phyloP scores from a whole-genome alignment of 2,888 invertebrate species.

The Scaptomyza reducta region DNA sequence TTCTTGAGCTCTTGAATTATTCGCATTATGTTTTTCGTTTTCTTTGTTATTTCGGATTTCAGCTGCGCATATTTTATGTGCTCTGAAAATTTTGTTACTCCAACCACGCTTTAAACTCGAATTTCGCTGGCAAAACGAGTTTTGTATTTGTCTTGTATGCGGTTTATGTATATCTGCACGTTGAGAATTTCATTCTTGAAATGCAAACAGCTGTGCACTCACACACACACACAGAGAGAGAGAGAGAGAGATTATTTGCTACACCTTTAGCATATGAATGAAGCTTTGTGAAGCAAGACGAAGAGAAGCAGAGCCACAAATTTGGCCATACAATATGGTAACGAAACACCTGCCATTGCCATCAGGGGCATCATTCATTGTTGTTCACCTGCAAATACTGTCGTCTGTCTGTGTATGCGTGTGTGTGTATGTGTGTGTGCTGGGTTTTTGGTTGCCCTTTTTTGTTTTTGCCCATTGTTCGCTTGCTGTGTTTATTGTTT shows the following conservation, averaged over 20 bases:
- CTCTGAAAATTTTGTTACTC: slow-evolving; percentile 53
- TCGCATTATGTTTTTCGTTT: slow-evolving; percentile 22
- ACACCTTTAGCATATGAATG: slow-evolving; percentile 72
- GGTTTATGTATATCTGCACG: slow-evolving; percentile 31
- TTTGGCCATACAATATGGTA: slow-evolving; percentile 76
- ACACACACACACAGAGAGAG: slow-evolving; percentile 7
- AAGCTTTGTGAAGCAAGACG: slow-evolving; percentile 35
- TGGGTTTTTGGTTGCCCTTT: slow-evolving; percentile 2
- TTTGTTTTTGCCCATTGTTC: slow-evolving; percentile 25
- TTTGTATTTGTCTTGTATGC: slow-evolving; percentile 22
- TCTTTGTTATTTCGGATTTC: slow-evolving; percentile 40
- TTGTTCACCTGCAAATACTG: slow-evolving; percentile 48
- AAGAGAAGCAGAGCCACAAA: slow-evolving; percentile 48
- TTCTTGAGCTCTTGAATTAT: slow-evolving; percentile 12
- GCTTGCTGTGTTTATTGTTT: slow-evolving; percentile 45
- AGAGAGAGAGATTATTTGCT: slow-evolving; percentile 32
- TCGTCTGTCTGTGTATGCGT: slow-evolving; percentile 39
- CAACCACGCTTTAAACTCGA: slow-evolving; percentile 59
- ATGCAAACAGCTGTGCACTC: slow-evolving; percentile 72
- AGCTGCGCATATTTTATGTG: slow-evolving; percentile 61
- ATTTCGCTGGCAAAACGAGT: slow-evolving; percentile 67
- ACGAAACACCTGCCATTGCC: slow-evolving; percentile 71
- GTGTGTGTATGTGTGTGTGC: not conserved
- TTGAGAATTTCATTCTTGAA: slow-evolving; percentile 75
- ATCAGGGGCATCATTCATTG: slow-evolving; percentile 18